phyloP scores from a whole-genome alignment of 2,113 vertebrate genomes.

The Xiphorhynchus elegans region DNA sequence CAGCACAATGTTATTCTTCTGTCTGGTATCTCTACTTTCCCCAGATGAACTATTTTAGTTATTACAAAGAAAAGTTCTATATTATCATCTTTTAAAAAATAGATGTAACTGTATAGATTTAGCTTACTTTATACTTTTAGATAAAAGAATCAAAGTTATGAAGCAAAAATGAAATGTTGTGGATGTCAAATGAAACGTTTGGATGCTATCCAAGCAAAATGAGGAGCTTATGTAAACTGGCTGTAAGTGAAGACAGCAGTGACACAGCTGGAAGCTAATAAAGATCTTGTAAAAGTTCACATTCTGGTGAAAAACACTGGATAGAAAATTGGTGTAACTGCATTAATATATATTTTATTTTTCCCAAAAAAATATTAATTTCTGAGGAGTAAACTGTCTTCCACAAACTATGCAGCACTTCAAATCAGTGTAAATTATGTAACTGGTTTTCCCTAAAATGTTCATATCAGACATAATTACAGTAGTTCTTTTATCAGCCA shows the following conservation, averaged over 20 bases:
- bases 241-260: neutral
- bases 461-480: neutral
- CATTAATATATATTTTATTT: neutral
- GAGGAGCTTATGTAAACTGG: neutral
- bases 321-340: neutral
- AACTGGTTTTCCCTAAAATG: neutral
- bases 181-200: neutral
- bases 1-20: neutral
- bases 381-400: neutral
- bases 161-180: neutral
- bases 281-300: neutral
- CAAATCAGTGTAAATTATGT: neutral
- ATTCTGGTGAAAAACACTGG: neutral
- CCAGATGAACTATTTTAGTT: neutral
- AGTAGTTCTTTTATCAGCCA: neutral
- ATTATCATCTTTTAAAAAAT: neutral
- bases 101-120: neutral
- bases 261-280: neutral
- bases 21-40: neutral
- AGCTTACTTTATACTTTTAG: neutral
- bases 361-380: neutral
- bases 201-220: neutral
- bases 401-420: neutral
- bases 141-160: neutral
- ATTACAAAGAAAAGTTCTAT: neutral